Percentiles rank a stretch among this genome's conserved stretches.
These are phyloP conservation scores for Lophotis ruficrista DNA, from an alignment of 2,113 vertebrate genomes.

Conservation along the genomic window DNA sequence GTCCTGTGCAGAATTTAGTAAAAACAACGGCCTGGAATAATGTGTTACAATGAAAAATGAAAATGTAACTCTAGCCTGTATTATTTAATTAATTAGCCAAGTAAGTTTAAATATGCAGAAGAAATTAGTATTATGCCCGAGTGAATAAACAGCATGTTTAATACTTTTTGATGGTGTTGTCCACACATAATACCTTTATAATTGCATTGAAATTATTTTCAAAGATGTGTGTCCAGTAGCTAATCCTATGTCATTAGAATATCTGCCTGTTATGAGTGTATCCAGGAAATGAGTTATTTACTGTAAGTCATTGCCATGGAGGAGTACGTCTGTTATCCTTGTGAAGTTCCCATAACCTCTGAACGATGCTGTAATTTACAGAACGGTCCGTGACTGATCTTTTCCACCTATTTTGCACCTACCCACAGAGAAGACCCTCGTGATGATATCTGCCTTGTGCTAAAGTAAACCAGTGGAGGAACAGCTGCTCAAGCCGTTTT, in stretches of 20 bases:
- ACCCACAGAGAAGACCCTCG: constrained; percentile 50
- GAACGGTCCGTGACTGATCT: constrained; percentile 24
- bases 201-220: constrained; percentile 64
- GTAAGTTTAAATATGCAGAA: constrained; percentile 50
- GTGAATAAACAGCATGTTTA: constrained; percentile 27
- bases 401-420: constrained; percentile 58
- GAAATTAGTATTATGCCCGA: constrained; percentile 5
- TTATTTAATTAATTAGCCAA: constrained; percentile 52
- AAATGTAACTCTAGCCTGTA: constrained; percentile 49
- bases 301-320: constrained; percentile 60
- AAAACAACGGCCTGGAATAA: constrained; percentile 48
- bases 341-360: constrained; percentile 70
- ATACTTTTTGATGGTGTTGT: constrained; percentile 56
- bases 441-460: constrained; percentile 29
- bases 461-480: constrained; percentile 8
- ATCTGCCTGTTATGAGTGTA: constrained; percentile 62
- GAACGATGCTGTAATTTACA: constrained; percentile 54
- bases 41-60: constrained; percentile 53
- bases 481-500: neutral
- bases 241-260: constrained; percentile 72
- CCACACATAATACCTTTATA: constrained; percentile 63
- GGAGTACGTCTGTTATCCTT: constrained; percentile 44
- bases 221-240: constrained; percentile 67
- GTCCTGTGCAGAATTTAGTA: constrained; percentile 19
- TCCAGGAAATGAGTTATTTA: constrained; percentile 74